phyloP scores from a whole-genome alignment of 2,797 vertebrate genomes.

The Myioborus melanocephalus region DNA sequence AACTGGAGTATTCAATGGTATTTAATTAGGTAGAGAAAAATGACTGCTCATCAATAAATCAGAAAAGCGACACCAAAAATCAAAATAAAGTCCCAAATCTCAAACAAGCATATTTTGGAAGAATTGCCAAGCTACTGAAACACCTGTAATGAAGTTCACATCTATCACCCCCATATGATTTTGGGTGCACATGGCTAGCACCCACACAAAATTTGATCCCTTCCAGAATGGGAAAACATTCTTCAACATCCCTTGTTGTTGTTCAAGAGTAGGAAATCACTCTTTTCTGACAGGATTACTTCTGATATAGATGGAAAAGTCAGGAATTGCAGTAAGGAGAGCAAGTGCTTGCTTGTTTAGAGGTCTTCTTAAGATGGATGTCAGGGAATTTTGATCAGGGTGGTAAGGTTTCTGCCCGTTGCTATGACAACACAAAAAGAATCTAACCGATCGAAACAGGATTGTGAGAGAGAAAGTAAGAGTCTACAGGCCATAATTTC shows the following conservation, averaged over 20 bases:
- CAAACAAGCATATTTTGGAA: background rate
- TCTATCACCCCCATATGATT: background rate
- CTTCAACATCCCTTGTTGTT: background rate
- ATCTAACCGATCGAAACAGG: background rate
- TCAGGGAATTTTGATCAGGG: background rate
- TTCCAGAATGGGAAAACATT: background rate
- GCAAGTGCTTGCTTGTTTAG: background rate
- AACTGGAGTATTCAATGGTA: background rate
- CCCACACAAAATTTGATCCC: background rate
- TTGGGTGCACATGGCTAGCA: background rate
- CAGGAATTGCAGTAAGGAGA: background rate
- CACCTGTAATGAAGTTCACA: background rate
- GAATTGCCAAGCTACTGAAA: background rate
- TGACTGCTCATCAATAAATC: background rate
- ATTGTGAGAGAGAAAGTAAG: background rate
- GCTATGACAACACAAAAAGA: constrained; percentile 8
- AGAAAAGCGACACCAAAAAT: background rate
- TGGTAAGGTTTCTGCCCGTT: background rate
- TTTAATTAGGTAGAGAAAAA: background rate
- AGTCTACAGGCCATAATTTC: background rate
- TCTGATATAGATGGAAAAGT: background rate
- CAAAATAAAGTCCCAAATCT: background rate
- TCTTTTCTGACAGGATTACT: background rate
- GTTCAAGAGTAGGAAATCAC: background rate
- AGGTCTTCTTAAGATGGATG: background rate